Base-by-base conservation (phyloP, 2,797 vertebrate genomes). In the Trematomus bernacchii region DNA sequence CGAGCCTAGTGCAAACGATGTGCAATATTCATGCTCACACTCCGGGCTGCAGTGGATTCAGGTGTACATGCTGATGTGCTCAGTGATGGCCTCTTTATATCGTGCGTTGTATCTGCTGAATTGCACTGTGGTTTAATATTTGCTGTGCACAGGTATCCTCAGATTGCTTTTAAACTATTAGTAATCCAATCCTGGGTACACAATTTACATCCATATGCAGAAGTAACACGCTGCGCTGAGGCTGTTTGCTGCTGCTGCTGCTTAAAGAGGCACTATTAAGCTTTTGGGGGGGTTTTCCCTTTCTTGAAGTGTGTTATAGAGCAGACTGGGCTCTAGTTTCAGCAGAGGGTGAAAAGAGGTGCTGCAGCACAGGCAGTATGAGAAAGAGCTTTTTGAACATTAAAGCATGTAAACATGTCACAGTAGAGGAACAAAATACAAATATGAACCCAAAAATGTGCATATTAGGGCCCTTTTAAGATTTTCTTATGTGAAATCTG, bases 61-160 rank as follows among this genome's bases (percentile, higher is more conserved):
- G 55, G 66, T 48, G 57, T 18, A 68, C 54, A 44, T 70, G 70
- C 59, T 74, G 68, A 73, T 66, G 62, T 65, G n/a, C 47, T 23
- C 37, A 6, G 23, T 53, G 75, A 67, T 43, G 66, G 66, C 33
- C 53, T 42, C 62, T 75, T 77, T 67, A 81, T 76, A 77, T 70
- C 10, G 13, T 53, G 54, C 50, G 10, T 52, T 50, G 6, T 21
- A 54, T 74, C 76, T 80, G 73, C 80, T 84, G 67, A 74, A 63
- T 52, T 15, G 23, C 55, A 59, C 54, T 7, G 66, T 18, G 30
- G 63, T 70, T 69, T 61, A n/a, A 58, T 59, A 64, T 73, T 70
- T 76, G 58, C 63, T 59, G 52, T 44, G 23, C 66, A 74, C 68
- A 67, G 71, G 65, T 71, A 71, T 58, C 54, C 64, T 66, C 30